phyloP scores from a whole-genome alignment of 2,888 invertebrate genomes.

The Clepsis dumicolana region DNA sequence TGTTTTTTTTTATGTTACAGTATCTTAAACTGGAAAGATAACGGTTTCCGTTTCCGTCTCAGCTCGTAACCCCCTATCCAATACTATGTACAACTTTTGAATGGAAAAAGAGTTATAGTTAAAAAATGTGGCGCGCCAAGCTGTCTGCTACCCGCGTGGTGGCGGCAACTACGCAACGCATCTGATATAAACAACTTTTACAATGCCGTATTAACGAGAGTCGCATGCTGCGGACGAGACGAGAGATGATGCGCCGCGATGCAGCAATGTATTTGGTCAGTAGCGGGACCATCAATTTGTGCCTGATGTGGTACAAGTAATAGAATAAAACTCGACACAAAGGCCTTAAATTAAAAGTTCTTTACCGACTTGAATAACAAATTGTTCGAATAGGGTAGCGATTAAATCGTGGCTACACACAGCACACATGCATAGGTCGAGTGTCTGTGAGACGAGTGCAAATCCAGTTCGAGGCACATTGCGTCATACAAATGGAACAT shows the following conservation, averaged over 20 bases:
- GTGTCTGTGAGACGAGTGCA: slow-evolving; percentile 76
- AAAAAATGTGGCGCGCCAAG: slow-evolving; percentile 84
- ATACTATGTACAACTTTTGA: slow-evolving; percentile 69
- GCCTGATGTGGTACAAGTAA: background rate
- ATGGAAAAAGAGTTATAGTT: slow-evolving; percentile 68
- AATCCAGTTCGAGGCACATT: slow-evolving; percentile 76
- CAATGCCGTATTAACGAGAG: slow-evolving; percentile 56
- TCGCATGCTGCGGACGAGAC: slow-evolving; percentile 45
- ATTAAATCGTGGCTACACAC: slow-evolving; percentile 49
- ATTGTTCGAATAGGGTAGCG: slow-evolving; percentile 38
- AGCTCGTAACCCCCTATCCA: slow-evolving; percentile 58
- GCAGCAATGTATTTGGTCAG: slow-evolving; percentile 54
- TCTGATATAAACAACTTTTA: slow-evolving; percentile 54
- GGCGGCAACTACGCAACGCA: slow-evolving; percentile 62
- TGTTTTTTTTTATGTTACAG: background rate
- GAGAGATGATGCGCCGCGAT: slow-evolving; percentile 44
- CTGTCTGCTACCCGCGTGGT: slow-evolving; percentile 73
- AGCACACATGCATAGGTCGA: slow-evolving; percentile 55
- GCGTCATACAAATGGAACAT: slow-evolving; percentile 78
- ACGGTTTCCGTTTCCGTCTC: slow-evolving; percentile 69
- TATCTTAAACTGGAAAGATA: slow-evolving; percentile 62
- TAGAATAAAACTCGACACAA: background rate
- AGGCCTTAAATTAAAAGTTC: background rate
- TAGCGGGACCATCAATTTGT: background rate
- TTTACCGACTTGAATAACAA: slow-evolving; percentile 11